Conservation (phyloP, 1,140 invertebrate genomes). For the Halyomorpha halys region DNA sequence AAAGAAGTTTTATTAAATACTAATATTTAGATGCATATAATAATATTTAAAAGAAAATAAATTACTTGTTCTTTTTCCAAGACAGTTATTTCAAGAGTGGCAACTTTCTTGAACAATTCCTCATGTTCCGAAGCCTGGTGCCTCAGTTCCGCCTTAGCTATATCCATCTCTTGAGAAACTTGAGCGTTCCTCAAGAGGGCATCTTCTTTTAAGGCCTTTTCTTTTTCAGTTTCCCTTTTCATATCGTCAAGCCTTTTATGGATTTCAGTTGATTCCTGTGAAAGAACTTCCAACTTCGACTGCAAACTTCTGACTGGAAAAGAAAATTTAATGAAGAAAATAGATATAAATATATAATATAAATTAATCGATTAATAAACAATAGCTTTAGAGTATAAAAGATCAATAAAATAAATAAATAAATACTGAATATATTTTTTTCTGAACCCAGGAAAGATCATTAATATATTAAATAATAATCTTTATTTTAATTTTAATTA, state of each 20-base stretch:
- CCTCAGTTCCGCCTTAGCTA: constrained; percentile 56
- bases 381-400: no score
- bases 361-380: no score
- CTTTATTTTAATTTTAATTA: no score
- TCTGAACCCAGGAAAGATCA: no score
- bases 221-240: constrained; percentile 34
- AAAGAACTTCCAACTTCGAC: neutral
- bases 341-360: no score
- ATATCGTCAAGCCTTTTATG: constrained; percentile 31
- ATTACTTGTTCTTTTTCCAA: constrained; percentile 28
- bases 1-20: no score
- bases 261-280: constrained; percentile 3
- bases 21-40: no score
- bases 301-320: neutral
- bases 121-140: constrained; percentile 49
- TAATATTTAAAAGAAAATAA: no score
- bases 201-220: constrained; percentile 50
- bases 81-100: constrained; percentile 36
- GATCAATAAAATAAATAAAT: no score
- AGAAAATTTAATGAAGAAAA: no score
- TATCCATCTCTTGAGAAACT: constrained; percentile 68
- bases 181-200: constrained; percentile 68
- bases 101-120: constrained; percentile 42
- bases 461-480: no score
- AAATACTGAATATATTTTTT: no score